Evolutionary conservation across 2,797 vertebrate species (phyloP), one percentile per base, ranked within the genome.

Genomic region (Gymnoscopelus braueri): DNA sequence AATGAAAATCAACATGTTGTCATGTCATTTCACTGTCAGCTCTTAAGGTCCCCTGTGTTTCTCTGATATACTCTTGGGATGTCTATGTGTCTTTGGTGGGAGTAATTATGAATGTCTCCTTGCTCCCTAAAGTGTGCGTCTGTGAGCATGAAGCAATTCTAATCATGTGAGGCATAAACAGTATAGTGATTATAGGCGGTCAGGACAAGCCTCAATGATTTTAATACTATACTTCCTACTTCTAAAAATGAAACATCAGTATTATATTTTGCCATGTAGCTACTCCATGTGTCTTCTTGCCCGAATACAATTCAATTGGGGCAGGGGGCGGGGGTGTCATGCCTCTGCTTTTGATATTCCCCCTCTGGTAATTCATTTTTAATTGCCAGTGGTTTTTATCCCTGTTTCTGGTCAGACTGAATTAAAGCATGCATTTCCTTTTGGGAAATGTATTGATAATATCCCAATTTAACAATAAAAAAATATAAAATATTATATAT

Each of bases 221-320:
- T 86, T 88, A 89, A 89, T 90, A 88, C 85, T 87, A 79, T 87
- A 79, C 79, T 81, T 79, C 77, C 72, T 81, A 69, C 83, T 55
- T 81, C 72, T 74, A 79, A 72, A 75, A 57, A 26, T 77, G 66
- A 53, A 76, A 81, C 77, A 77, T 75, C 63, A 63, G 60, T 65
- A 67, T 64, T 69, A 68, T 66, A 74, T 86, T 77, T 70, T 59
- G 35, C 59, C 44, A 5, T 51, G 10, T 55, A 23, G 39, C 39
- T 24, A 48, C 4, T 51, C 23, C 32, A 57, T 72, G 60, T 78
- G 80, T 84, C 80, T 79, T 85, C 71, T 75, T 63, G 63, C 56
- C 67, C 81, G 78, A 88, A 89, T 84, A 68, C 69, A 55, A 63
- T 80, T 56, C 84, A 79, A 86, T 67, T 44, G 35, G 35, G 35